Evolutionary conservation across 2,888 invertebrate genomes (phyloP).

Genomic region (Pandemis cinnamomeana): DNA sequence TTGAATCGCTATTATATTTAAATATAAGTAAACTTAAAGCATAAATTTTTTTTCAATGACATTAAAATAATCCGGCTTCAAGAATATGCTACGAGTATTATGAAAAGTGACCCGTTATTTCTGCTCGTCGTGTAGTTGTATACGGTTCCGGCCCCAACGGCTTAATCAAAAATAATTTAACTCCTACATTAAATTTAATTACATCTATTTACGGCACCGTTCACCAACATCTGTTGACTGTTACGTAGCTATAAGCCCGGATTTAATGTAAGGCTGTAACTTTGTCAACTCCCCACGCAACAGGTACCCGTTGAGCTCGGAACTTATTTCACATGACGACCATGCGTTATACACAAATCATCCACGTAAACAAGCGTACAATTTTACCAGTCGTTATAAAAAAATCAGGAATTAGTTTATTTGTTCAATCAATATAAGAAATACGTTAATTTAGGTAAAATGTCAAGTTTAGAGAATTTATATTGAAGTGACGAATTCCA

Average conservation of each 20-base stretch:
- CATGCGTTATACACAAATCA: not conserved
- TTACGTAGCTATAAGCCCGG: slow-evolving; percentile 15
- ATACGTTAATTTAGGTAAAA: too few relatives aligned
- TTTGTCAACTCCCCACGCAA: slow-evolving; percentile 12
- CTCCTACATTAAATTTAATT: not conserved
- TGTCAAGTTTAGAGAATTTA: too few relatives aligned
- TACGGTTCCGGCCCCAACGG: not conserved
- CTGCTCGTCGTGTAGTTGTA: not conserved
- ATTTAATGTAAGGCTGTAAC: slow-evolving; percentile 18
- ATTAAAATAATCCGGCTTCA: too few relatives aligned
- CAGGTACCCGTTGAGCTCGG: not conserved
- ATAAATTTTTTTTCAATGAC: too few relatives aligned
- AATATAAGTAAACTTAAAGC: too few relatives aligned
- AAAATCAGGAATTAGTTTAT: too few relatives aligned
- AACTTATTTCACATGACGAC: not conserved
- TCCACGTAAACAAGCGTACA: not conserved
- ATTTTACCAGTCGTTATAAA: too few relatives aligned
- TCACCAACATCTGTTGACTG: slow-evolving; percentile 5
- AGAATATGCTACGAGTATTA: too few relatives aligned
- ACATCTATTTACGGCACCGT: not conserved
- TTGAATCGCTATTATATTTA: too few relatives aligned
- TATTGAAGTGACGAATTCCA: too few relatives aligned
- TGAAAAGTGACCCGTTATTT: too few relatives aligned
- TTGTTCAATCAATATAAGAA: too few relatives aligned
- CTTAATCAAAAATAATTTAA: slow-evolving; percentile 14